phyloP scores from a whole-genome alignment of 2,113 vertebrate genomes.

The Eonycteris spelaea region DNA sequence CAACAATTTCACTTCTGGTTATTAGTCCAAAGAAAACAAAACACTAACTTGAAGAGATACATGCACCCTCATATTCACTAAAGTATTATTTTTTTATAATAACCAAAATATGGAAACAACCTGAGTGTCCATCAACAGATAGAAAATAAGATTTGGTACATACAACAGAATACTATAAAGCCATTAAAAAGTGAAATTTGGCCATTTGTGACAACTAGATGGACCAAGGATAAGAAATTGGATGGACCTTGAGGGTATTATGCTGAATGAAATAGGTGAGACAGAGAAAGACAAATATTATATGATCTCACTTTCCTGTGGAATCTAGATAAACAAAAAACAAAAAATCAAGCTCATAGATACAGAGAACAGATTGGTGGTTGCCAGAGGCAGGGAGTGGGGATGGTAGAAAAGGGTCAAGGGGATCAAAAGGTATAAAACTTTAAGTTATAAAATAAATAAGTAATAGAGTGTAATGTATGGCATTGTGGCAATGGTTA shows the following conservation, averaged over 20 bases:
- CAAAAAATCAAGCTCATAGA: neutral
- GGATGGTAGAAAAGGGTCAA: neutral
- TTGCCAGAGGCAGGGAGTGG: neutral
- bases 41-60: neutral
- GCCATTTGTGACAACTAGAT: neutral
- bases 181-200: neutral
- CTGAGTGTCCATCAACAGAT: neutral
- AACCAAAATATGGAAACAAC: neutral
- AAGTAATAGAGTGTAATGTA: neutral
- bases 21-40: neutral
- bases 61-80: neutral
- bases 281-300: neutral
- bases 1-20: neutral
- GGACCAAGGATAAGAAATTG: neutral
- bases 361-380: neutral
- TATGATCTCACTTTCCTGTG: neutral
- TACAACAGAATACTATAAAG: neutral
- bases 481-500: neutral
- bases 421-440: neutral
- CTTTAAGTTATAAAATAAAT: neutral
- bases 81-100: neutral
- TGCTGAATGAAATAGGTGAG: neutral
- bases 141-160: neutral
- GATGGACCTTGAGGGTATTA: neutral
- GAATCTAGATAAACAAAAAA: neutral